Base-by-base conservation (phyloP, 2,888 invertebrate genomes). In the Amphiduros pacificus region DNA sequence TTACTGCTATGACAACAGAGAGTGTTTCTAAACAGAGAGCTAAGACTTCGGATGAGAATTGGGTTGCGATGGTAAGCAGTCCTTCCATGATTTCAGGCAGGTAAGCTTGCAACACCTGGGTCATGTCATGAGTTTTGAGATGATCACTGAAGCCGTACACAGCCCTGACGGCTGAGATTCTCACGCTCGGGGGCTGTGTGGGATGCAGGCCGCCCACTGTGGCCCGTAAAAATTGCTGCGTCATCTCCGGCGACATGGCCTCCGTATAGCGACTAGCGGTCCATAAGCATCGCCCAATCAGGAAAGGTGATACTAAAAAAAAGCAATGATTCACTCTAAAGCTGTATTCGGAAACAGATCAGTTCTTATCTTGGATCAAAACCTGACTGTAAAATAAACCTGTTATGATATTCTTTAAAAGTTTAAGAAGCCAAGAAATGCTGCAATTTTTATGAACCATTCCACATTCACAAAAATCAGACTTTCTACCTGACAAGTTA, bases 231-330 rank as follows among this genome's bases (percentile, higher is more conserved):
- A 86, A 86, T 61, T 82, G 82, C 66, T 82, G 79, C 32, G 80
- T 66, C 20, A 86, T 78, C 63, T 86, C 85, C 32, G 82, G 80
- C 22, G 83, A 82, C 80, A 87, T 83, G 56, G 83, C 81, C 54
- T 81, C 77, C 3, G 85, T 82, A 69, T 84, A 87, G 67, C 85
- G 80, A 69, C 87, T 86, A 27, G 86, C 86, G 41, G 85, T 81
- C 82, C 86, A 87, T 48, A 88, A 73, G 70, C 86, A 86, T 63
- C 87, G 83, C 2, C 87, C 87, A 61, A 86, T 76, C 55, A 88
- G 80, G 70, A 87, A 86, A 14, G 86, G 85, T 22, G 80, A 78
- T 9, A 73, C 82, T 81, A 70, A n/a, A n/a, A n/a, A n/a, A n/a
- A n/a, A 27, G 62, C 32, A n/a, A n/a, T n/a, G n/a, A n/a, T n/a